Base-by-base conservation (phyloP, 1,140 invertebrate species). In the Cotesia glomerata region DNA sequence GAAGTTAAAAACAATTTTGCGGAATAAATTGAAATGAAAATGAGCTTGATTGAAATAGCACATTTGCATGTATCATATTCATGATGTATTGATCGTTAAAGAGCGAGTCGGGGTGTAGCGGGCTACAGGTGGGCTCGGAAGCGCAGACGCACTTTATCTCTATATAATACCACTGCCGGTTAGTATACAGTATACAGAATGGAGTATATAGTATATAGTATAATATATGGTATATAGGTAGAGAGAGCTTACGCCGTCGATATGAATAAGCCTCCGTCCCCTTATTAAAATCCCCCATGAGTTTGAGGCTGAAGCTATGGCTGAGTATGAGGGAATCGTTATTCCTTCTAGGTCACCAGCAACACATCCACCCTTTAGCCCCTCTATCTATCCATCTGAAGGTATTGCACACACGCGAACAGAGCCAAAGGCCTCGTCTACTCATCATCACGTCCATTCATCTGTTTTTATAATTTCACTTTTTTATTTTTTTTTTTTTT, bases 121-220 rank as follows among this genome's bases (percentile, higher is more conserved):
- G 80, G 81, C 81, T 80, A 83, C 81, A 83, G 81, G 81, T 83
- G 81, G 39, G 80, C 79, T 77, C 78, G 71, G 63, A 71, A 39
- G 77, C 78, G 79, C 78, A 69, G 58, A 78, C 81, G 81, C 74
- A 59, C 34, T 58, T n/a, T 26, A 26, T 26, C 26, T 26, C 26
- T 26, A 26, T 26, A 26, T 26, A 26, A 26, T 26, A 26, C 26
- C 26, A 26, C 26, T 26, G 26, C 26, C 26, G 26, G 26, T 26
- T 26, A 26, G 26, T 26, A 26, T 26, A 26, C 26, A 26, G 18
- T 18, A 18, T 18, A 18, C 18, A 18, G 26, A 2, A 26, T 26
- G 3, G 2, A 26, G 26, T 2, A 26, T 26, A 2, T 26, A 26
- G 26, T 26, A 26, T 26, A 26, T 26, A 26, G 26, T 26, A 3